Percentiles rank a stretch among this genome's conserved stretches.
phyloP scores from a whole-genome alignment of 2,797 vertebrate genomes.

The Rhinichthys osculus region DNA sequence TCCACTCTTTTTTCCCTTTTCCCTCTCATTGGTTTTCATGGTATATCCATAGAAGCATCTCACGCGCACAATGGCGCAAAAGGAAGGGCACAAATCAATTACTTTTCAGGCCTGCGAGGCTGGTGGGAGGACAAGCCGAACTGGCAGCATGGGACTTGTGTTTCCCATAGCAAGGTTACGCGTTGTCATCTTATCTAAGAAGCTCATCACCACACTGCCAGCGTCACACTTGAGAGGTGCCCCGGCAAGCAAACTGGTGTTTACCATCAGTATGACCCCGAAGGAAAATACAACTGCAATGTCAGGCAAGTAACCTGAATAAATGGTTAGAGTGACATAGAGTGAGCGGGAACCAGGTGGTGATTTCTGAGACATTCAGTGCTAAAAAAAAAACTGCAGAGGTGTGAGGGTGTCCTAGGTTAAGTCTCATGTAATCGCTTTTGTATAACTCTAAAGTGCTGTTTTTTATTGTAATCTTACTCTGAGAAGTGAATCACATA shows the following conservation, averaged over 20 bases:
- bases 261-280: constrained; percentile 40
- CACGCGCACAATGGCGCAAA: constrained; percentile 1
- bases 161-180: constrained; percentile 24
- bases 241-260: constrained; percentile 42
- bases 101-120: constrained; percentile 52
- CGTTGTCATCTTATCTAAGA: constrained; percentile 37
- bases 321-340: neutral
- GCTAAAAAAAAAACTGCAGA: constrained; percentile 31
- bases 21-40: neutral
- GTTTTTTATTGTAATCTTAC: constrained; percentile 30
- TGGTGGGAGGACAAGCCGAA: constrained; percentile 38
- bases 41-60: constrained; percentile 56
- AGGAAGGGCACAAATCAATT: constrained; percentile 54
- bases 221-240: constrained; percentile 47
- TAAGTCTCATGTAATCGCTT: constrained; percentile 27
- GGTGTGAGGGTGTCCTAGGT: constrained; percentile 41
- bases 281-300: constrained; percentile 28
- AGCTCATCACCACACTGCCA: constrained; percentile 31
- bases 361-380: constrained; percentile 32
- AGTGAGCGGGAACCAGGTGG: neutral
- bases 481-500: neutral
- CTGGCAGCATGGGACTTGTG: constrained; percentile 29
- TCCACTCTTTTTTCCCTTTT: neutral
- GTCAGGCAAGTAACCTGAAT: constrained; percentile 46
- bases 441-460: constrained; percentile 39